Base-by-base conservation (phyloP, 2,888 invertebrate species). In the Dichetophora obliterata region DNA sequence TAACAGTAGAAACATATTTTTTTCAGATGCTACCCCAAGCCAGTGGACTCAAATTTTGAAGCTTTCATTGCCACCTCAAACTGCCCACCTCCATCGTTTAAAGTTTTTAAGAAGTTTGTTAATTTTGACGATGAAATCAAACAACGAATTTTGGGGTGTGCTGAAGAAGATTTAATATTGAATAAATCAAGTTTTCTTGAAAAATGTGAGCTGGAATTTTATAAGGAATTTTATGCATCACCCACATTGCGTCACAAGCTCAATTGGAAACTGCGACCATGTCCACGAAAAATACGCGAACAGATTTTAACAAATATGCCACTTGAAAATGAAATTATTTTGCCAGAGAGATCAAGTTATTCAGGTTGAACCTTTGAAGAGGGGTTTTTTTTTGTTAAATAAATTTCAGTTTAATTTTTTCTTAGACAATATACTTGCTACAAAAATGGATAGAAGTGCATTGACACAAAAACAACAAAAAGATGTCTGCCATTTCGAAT, bases 191-290 rank as follows among this genome's bases (percentile, higher is more conserved):
- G 0, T 19, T 3, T 65, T 6, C 61, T 52, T 1, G 14, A 63
- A 9, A 31, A 73, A 22, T 48, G 14, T 14, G 63, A 63, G 6
- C 2, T 31, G 5, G n/a, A 14, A 19, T 73, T 63, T 65, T 73
- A 73, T 31, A 73, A 52, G 14, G 19, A 73, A 48, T 63, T 73
- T 50, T 73, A 73, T 65, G 63, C 19, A 50, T 11, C 14, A 3
- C 50, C 50, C 11, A 24, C 16, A 4, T 24, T 19, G 24, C 63
- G 73, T 24, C 27, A 50, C 4, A 43, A 16, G 19, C 50, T 63
- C 3, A 73, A 52, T 50, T 73, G 63, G 63, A 73, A 63, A 22
- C 34, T 73, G 8, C 48, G 63, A 22, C 63, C 73, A 16, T 73
- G 73, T 73, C 73, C 73, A 1, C 73, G 22, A 1, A 19, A 11